Evolutionary conservation across 2,888 invertebrate species (phyloP).

Genomic region (Lasioglossum zephyrum): DNA sequence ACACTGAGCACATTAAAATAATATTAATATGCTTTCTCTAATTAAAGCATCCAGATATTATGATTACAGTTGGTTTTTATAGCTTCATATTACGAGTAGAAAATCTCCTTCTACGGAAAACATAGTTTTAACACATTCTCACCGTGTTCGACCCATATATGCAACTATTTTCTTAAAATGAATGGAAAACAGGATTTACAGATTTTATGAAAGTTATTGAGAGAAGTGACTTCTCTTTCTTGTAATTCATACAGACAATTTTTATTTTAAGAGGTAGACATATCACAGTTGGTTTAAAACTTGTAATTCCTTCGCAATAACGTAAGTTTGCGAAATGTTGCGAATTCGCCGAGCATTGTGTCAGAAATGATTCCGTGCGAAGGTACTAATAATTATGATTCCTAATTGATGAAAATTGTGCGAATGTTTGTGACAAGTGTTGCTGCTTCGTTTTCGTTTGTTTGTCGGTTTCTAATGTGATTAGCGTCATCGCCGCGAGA

Average conservation of each 20-base stretch:
- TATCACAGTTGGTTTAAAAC: not conserved
- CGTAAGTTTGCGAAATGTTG: too few relatives aligned
- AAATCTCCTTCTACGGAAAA: not conserved
- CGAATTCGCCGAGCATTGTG: not conserved
- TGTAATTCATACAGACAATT: not conserved
- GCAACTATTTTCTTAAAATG: too few relatives aligned
- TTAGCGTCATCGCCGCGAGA: conserved; percentile 38
- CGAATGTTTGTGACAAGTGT: not conserved
- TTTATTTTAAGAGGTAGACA: not conserved
- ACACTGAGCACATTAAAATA: not conserved
- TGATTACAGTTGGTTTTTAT: not conserved
- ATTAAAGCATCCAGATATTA: not conserved
- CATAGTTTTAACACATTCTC: not conserved
- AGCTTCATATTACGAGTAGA: not conserved
- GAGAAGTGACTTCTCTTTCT: not conserved
- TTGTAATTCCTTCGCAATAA: not conserved
- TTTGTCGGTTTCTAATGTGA: conserved; percentile 38
- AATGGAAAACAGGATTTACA: too few relatives aligned
- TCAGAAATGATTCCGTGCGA: not conserved
- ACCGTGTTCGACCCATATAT: too few relatives aligned
- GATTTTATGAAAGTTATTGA: not conserved
- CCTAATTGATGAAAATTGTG: not conserved
- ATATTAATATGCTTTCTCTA: not conserved
- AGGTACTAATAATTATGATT: not conserved
- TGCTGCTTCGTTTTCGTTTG: not conserved